These are phyloP conservation scores for Porites evermanni DNA, from an alignment of 92 coral and sea anemone genomes.

Conservation along the genomic window DNA sequence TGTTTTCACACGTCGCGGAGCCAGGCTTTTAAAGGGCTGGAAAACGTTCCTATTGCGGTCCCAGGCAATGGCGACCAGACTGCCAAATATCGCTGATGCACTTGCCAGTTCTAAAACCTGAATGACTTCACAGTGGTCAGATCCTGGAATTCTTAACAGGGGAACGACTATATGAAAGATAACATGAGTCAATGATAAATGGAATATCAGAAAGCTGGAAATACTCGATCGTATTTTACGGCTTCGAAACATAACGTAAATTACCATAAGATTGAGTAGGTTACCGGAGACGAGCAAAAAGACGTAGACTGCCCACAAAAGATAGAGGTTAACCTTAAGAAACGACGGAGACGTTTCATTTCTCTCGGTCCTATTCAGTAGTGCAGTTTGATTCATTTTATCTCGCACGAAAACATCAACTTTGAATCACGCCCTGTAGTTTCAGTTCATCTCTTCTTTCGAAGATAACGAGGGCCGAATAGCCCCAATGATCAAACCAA, in stretches of 20 bases:
- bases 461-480: no score
- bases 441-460: no score
- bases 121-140: not conserved
- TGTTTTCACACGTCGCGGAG: not conserved
- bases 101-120: not conserved
- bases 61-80: conserved; percentile 48
- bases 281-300: not conserved
- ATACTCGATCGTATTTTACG: conserved; percentile 40
- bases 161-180: not conserved
- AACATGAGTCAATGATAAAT: conserved; percentile 45
- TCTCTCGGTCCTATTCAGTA: no score
- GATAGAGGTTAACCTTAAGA: not conserved
- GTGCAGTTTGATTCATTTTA: conserved; percentile 1
- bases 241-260: conserved; percentile 58
- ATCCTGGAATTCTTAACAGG: not conserved
- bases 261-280: conserved; percentile 23
- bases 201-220: conserved; percentile 58
- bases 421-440: no score
- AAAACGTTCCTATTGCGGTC: conserved; percentile 41
- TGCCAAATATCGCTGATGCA: conserved; percentile 46
- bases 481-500: no score
- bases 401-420: not conserved
- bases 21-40: conserved; percentile 36
- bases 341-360: no score
- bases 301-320: no score